phyloP scores from a whole-genome alignment of 1,140 invertebrate species.

The Thalassaphorura encarpata region DNA sequence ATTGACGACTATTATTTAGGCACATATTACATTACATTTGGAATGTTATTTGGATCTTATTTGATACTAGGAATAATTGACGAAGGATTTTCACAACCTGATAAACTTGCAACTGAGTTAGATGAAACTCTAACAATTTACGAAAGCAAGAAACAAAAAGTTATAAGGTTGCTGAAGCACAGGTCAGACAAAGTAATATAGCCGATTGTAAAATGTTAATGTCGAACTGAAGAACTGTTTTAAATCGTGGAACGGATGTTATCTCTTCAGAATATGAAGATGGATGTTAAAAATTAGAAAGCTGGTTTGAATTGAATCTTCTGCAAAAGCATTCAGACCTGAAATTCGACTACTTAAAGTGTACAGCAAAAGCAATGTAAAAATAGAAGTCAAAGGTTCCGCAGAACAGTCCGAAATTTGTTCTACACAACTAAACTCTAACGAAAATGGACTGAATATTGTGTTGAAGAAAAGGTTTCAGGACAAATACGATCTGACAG shows the following conservation, averaged over 20 bases:
- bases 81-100: slow-evolving; percentile 65
- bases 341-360: slow-evolving; percentile 63
- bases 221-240: slow-evolving; percentile 73
- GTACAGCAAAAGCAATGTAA: slow-evolving; percentile 59
- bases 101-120: slow-evolving; percentile 62
- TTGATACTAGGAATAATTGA: slow-evolving; percentile 58
- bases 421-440: slow-evolving; percentile 61
- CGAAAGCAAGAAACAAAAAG: slow-evolving; percentile 58
- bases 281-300: slow-evolving; percentile 54
- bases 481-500: slow-evolving; percentile 69
- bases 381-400: slow-evolving; percentile 66
- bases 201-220: slow-evolving; percentile 78
- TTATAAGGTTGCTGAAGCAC: slow-evolving; percentile 59
- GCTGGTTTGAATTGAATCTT: slow-evolving; percentile 51
- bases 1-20: slow-evolving; percentile 54
- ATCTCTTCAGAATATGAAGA: slow-evolving; percentile 32
- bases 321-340: slow-evolving; percentile 59
- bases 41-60: no score
- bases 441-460: slow-evolving; percentile 64
- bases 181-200: slow-evolving; percentile 62
- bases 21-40: no score
- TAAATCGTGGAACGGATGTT: slow-evolving; percentile 69
- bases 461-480: slow-evolving; percentile 79
- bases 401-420: slow-evolving; percentile 67
- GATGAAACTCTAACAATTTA: slow-evolving; percentile 57